phyloP scores from a whole-genome alignment of 2,797 vertebrate species.

The Periophthalmus magnuspinnatus region DNA sequence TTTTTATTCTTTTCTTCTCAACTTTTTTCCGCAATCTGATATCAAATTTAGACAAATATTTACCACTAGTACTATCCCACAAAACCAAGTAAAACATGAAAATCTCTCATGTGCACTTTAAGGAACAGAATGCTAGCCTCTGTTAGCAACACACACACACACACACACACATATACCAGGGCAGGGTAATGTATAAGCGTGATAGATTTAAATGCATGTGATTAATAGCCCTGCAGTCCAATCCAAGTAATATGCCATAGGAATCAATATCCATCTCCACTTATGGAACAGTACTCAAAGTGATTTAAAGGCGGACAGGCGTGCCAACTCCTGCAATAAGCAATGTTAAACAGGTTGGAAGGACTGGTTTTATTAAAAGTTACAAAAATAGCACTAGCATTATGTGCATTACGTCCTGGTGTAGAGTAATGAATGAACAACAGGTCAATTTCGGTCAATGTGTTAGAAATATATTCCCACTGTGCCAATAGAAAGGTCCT shows the following conservation, averaged over 20 bases:
- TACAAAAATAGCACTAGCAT: background rate
- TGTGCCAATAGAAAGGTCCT: background rate
- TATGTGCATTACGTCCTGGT: no score
- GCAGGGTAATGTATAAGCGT: constrained; percentile 13
- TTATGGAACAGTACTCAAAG: constrained; percentile 45
- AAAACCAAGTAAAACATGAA: no score
- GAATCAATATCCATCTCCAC: constrained; percentile 57
- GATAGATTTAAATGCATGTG: constrained; percentile 18
- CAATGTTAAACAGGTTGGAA: constrained; percentile 5
- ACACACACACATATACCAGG: background rate
- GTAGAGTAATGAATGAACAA: background rate
- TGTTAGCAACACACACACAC: background rate
- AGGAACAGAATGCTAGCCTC: constrained; percentile 36
- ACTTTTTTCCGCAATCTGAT: no score
- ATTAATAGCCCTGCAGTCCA: constrained; percentile 40
- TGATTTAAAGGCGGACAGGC: constrained; percentile 36
- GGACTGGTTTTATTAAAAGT: background rate
- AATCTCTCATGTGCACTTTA: constrained; percentile 29
- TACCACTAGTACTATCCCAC: no score
- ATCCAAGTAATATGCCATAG: constrained; percentile 26
- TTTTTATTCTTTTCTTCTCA: no score
- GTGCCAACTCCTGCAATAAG: constrained; percentile 25
- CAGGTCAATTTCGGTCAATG: background rate
- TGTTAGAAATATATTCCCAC: background rate
- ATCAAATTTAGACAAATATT: no score